Evolutionary conservation across 2,797 vertebrate genomes (phyloP).

Genomic region (Zonotrichia albicollis): DNA sequence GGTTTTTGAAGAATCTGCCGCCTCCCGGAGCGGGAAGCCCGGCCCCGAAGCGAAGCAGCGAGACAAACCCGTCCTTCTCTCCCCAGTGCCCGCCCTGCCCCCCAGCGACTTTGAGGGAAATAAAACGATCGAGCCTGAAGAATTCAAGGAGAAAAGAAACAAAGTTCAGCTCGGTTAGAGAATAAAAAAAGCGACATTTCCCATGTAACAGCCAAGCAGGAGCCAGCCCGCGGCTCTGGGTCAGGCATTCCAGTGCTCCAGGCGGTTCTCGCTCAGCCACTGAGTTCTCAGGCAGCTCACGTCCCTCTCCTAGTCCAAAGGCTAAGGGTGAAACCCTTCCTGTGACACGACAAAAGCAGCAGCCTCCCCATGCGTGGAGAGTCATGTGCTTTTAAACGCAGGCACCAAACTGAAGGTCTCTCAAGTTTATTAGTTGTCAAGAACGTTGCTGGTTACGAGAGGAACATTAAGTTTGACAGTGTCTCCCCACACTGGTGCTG

Average conservation of each 20-base stretch:
- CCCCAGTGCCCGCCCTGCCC: no score
- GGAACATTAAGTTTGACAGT: not conserved
- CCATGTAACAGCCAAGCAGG: not conserved
- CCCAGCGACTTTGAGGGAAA: not conserved
- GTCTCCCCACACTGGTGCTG: not conserved
- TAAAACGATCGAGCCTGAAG: not conserved
- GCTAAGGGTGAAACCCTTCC: not conserved
- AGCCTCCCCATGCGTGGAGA: not conserved
- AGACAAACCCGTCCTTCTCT: no score
- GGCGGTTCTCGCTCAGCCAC: not conserved
- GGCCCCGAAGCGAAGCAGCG: no score
- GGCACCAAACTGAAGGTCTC: not conserved
- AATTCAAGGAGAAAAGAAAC: not conserved
- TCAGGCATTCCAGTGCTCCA: not conserved
- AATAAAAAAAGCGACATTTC: not conserved
- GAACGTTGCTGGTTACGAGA: not conserved
- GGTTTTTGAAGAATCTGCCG: no score
- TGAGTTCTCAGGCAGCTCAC: not conserved
- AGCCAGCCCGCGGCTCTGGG: rapidly evolving
- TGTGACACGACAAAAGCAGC: rapidly evolving
- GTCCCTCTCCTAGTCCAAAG: not conserved
- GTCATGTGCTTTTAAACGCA: not conserved
- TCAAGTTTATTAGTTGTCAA: not conserved
- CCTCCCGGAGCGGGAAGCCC: no score
- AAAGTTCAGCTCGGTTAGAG: no score